phyloP scores from a whole-genome alignment of 2,113 vertebrate genomes.

The Fulica atra region DNA sequence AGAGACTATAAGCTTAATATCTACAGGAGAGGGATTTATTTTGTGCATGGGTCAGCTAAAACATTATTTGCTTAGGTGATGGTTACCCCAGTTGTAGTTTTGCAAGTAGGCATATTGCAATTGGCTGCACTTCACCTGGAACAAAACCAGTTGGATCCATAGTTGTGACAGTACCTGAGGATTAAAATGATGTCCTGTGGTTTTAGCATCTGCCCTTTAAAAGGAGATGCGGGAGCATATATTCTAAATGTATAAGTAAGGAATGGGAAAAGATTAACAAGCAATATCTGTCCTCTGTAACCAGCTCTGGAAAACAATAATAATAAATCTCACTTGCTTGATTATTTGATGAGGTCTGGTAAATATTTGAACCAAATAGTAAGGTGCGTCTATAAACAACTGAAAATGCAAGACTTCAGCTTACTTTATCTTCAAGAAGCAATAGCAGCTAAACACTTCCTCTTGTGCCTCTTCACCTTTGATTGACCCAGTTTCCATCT shows the following conservation, averaged over 20 bases:
- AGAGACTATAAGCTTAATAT: neutral
- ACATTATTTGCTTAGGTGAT: neutral
- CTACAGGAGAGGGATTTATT: neutral
- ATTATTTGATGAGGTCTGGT: neutral
- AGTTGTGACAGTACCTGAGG: conserved; percentile 47
- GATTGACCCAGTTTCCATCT: neutral
- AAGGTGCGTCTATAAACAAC: neutral
- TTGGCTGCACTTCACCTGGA: conserved; percentile 32
- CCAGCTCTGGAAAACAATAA: conserved; percentile 24
- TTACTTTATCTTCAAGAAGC: neutral
- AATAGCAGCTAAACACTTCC: neutral
- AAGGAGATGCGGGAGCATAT: neutral
- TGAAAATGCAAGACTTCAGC: neutral
- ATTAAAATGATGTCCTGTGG: conserved; percentile 64
- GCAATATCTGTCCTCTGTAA: conserved; percentile 33
- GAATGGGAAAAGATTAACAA: conserved; percentile 55
- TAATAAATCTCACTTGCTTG: neutral
- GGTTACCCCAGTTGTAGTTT: neutral
- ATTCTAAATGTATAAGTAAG: conserved; percentile 45
- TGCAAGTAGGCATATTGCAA: conserved; percentile 9
- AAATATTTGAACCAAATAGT: conserved; percentile 3
- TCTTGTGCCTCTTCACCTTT: neutral
- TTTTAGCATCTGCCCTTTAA: conserved; percentile 64
- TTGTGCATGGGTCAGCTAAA: neutral
- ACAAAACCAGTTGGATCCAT: conserved; percentile 49